Evolutionary conservation across 2,113 vertebrate species (phyloP).

Genomic region (Aphyosemion australe): DNA sequence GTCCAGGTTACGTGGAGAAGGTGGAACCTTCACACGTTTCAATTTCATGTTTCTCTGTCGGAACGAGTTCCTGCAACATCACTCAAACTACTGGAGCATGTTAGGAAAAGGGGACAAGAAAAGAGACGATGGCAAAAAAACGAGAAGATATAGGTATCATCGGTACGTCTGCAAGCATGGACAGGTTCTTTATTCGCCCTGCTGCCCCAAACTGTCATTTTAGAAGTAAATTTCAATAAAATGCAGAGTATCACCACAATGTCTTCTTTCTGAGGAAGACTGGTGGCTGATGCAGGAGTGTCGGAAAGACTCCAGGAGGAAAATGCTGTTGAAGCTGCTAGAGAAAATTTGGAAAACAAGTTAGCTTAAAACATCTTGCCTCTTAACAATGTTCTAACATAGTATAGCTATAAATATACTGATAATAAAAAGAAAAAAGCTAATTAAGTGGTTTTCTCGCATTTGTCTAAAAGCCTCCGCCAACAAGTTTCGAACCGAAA

Average conservation of each 20-base stretch:
- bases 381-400: too few species aligned
- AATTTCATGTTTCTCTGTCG: constrained; percentile 49
- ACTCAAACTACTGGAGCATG: constrained; percentile 40
- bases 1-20: constrained; percentile 23
- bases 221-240: neutral
- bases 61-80: constrained; percentile 39
- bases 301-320: neutral
- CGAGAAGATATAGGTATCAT: neutral
- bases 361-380: too few species aligned
- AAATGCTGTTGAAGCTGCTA: too few species aligned
- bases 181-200: constrained; percentile 10
- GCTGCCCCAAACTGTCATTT: neutral
- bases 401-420: too few species aligned
- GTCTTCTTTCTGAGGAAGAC: neutral
- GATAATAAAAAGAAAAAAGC: too few species aligned
- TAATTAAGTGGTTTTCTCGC: too few species aligned
- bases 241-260: neutral
- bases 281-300: neutral
- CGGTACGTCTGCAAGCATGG: neutral
- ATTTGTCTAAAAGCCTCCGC: too few species aligned
- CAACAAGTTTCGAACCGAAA: too few species aligned
- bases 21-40: constrained; percentile 27
- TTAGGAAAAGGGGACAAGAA: constrained; percentile 16
- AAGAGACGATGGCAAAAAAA: constrained; percentile 10
- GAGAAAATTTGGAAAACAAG: too few species aligned